These are phyloP conservation scores for Hydrolagus colliei DNA, from an alignment of 2,797 vertebrate genomes.

Conservation along the genomic window DNA sequence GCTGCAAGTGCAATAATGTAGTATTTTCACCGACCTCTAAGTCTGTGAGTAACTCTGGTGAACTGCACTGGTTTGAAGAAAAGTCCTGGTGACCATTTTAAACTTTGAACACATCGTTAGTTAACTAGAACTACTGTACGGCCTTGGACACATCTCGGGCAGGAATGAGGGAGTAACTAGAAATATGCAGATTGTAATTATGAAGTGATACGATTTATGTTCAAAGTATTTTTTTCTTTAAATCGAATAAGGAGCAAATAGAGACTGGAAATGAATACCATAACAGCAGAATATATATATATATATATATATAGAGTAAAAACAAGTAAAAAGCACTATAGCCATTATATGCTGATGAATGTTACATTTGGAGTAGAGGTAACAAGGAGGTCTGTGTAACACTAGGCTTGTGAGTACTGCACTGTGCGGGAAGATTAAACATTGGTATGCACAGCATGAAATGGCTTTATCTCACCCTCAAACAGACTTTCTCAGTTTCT, in stretches of 20 bases:
- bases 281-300: neutral
- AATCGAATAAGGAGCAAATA: neutral
- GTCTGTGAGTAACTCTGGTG: no score
- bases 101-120: neutral
- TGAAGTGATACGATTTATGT: no score
- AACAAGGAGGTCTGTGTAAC: no score
- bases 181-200: no score
- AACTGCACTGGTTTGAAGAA: neutral
- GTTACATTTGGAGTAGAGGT: neutral
- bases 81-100: neutral
- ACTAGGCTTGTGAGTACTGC: no score
- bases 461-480: neutral
- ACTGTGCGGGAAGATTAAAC: neutral
- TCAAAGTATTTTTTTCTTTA: neutral
- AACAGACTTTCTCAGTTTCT: neutral
- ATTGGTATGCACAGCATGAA: neutral
- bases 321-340: neutral
- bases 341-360: neutral
- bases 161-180: neutral
- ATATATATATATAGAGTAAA: neutral
- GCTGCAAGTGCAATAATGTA: no score
- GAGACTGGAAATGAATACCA: neutral
- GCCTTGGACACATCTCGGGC: neutral
- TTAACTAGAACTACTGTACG: neutral
- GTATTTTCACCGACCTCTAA: no score